Percentiles rank a stretch among this genome's conserved stretches.
phyloP scores from a whole-genome alignment of 2,888 invertebrate genomes.

The Dasysyrphus albostriatus region DNA sequence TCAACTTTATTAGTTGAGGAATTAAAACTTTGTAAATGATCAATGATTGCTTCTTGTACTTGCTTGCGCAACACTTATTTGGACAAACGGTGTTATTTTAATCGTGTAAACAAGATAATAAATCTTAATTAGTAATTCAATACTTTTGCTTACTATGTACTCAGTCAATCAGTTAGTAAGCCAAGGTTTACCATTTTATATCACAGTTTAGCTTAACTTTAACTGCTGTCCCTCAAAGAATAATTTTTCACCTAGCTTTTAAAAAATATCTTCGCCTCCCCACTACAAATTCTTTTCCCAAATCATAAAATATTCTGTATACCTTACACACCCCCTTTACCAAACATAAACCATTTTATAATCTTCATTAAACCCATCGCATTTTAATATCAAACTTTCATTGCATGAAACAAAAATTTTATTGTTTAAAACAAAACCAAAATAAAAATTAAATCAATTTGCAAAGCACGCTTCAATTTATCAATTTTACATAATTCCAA shows the following conservation, averaged over 20 bases:
- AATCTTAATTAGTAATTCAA: neutral
- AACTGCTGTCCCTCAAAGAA: neutral
- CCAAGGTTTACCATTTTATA: neutral
- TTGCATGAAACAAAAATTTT: constrained; percentile 66
- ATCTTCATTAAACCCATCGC: neutral
- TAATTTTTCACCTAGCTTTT: neutral
- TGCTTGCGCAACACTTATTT: neutral
- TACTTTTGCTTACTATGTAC: neutral
- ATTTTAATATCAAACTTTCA: constrained; percentile 38
- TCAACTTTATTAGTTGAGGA: too few relatives aligned
- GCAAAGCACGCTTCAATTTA: constrained; percentile 63
- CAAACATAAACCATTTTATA: constrained; percentile 1
- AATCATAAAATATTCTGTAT: neutral
- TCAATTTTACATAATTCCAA: constrained; percentile 24
- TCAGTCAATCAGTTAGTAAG: neutral
- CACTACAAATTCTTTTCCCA: neutral
- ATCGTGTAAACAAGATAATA: too few relatives aligned
- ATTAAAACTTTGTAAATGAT: neutral
- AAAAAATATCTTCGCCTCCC: neutral
- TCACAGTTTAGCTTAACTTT: neutral
- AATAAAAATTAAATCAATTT: neutral
- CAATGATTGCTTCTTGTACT: neutral
- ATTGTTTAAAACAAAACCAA: constrained; percentile 15
- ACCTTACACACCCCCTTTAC: neutral
- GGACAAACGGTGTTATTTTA: too few relatives aligned